Evolutionary conservation across 2,113 vertebrate species (phyloP).

Genomic region (Podiceps cristatus): DNA sequence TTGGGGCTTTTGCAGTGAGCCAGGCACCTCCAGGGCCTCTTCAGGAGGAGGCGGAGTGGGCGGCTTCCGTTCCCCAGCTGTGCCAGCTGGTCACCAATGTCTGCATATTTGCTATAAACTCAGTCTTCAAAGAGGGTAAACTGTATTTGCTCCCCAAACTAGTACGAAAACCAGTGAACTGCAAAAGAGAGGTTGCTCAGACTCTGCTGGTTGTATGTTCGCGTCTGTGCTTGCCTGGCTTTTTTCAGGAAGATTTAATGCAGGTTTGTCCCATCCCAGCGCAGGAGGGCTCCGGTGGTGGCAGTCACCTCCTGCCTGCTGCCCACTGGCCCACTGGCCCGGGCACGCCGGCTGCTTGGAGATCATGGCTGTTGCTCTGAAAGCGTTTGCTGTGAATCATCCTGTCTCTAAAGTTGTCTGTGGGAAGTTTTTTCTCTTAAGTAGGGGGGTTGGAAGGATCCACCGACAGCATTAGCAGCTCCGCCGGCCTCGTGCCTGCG

Average conservation of each 20-base stretch:
- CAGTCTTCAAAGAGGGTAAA: neutral
- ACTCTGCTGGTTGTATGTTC: too few species aligned
- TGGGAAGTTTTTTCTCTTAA: neutral
- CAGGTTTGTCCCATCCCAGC: neutral
- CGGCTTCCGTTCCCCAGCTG: neutral
- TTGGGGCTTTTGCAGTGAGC: neutral
- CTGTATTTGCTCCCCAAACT: neutral
- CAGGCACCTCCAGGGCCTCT: neutral
- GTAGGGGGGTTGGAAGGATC: neutral
- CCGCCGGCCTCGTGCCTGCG: accelerated
- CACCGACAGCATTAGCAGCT: neutral
- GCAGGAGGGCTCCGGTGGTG: neutral
- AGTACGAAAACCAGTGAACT: neutral
- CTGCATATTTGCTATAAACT: too few species aligned
- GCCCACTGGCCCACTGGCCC: too few species aligned
- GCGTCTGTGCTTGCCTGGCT: neutral
- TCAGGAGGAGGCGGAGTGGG: neutral
- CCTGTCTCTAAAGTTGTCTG: neutral
- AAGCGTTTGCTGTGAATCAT: neutral
- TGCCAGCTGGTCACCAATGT: neutral
- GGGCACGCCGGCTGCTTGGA: neutral
- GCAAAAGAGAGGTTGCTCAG: neutral
- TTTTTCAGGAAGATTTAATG: neutral
- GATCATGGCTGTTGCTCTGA: neutral
- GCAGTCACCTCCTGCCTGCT: neutral